Conservation (phyloP, 2,888 invertebrate genomes). For the Augochlorella aurata region DNA sequence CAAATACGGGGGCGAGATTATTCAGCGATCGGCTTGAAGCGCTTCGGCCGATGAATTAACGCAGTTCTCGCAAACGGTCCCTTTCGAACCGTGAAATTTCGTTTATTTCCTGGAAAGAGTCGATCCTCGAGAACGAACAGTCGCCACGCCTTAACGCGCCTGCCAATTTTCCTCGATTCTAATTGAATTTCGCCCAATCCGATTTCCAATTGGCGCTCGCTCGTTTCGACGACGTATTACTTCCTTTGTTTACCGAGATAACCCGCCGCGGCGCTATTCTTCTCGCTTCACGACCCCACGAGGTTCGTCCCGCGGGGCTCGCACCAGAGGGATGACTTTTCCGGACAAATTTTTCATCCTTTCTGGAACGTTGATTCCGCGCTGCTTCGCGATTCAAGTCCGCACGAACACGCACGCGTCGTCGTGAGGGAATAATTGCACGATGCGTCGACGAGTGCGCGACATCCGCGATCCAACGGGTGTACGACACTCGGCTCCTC, state of each 20-base stretch:
- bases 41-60: neutral
- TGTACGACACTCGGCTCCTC: neutral
- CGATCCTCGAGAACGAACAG: slow-evolving; percentile 23
- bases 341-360: neutral
- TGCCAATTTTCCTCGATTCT: slow-evolving; percentile 74
- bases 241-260: slow-evolving; percentile 40
- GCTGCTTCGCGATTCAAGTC: slow-evolving; percentile 12
- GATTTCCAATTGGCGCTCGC: slow-evolving; percentile 69
- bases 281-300: neutral
- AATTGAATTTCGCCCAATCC: slow-evolving; percentile 78
- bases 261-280: slow-evolving; percentile 17
- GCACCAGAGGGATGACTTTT: neutral
- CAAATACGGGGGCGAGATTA: neutral
- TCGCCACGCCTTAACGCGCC: slow-evolving; percentile 70
- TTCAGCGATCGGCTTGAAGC: neutral
- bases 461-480: neutral
- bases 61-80: neutral
- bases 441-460: neutral
- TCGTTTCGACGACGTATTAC: slow-evolving; percentile 24
- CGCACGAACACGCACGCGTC: neutral
- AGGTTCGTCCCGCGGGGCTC: neutral
- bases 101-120: slow-evolving; percentile 10
- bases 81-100: slow-evolving; percentile 36
- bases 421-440: slow-evolving; percentile 27
- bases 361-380: slow-evolving; percentile 39